Conservation (phyloP, 2,113 vertebrate genomes). For the Prunella fulvescens region DNA sequence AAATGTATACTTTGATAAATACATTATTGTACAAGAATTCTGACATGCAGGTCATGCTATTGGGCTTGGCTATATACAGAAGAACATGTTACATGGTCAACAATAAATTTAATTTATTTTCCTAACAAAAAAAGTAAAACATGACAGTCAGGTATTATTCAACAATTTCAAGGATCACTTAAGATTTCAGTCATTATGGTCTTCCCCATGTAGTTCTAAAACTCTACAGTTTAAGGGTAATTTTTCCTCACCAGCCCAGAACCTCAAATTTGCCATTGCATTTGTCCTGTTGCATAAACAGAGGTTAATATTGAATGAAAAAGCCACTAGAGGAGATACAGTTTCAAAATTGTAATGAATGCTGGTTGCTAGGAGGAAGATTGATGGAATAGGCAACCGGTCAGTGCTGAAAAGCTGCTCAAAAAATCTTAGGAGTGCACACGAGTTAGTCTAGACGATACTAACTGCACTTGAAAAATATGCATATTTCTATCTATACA, state of each 20-base stretch:
- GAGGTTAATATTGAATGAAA: constrained; percentile 46
- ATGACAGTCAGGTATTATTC: constrained; percentile 64
- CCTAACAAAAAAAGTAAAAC: constrained; percentile 62
- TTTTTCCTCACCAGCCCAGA: constrained; percentile 54
- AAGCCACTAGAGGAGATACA: constrained; percentile 23
- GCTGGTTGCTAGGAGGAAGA: constrained; percentile 60
- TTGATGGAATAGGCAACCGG: constrained; percentile 31
- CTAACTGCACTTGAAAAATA: constrained; percentile 65
- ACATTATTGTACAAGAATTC: constrained; percentile 71
- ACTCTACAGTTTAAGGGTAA: background rate
- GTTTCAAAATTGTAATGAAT: constrained; percentile 38
- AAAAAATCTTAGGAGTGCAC: constrained; percentile 52
- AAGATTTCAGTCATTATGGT: background rate
- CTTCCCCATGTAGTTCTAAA: constrained; percentile 1
- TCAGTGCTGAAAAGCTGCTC: background rate
- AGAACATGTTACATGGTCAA: constrained; percentile 55
- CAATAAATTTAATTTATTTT: constrained; percentile 43
- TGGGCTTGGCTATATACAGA: constrained; percentile 62
- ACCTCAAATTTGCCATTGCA: constrained; percentile 46
- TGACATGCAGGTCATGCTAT: constrained; percentile 80
- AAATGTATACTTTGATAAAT: constrained; percentile 74
- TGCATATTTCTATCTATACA: constrained; percentile 24
- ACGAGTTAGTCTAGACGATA: constrained; percentile 28
- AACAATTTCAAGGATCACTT: constrained; percentile 60
- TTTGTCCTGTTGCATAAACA: constrained; percentile 59